These are phyloP conservation scores for Helicoverpa armigera DNA, from an alignment of 1,140 invertebrate genomes.

Conservation along the genomic window DNA sequence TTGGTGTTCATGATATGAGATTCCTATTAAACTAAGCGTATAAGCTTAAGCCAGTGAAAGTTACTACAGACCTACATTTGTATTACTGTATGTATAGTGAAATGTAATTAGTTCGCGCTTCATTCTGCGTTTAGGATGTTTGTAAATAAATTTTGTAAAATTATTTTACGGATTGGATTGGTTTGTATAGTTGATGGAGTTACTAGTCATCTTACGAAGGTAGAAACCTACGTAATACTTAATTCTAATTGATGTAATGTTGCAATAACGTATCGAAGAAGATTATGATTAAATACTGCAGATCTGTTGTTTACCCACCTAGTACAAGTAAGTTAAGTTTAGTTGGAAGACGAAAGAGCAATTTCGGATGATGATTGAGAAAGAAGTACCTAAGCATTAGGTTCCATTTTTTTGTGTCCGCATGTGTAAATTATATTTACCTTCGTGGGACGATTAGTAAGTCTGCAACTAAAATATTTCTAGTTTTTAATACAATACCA, in stretches of 20 bases:
- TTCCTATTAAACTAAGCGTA: slow-evolving; percentile 72
- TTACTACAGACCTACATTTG: slow-evolving; percentile 53
- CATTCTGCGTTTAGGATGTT: slow-evolving; percentile 31
- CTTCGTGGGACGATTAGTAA: slow-evolving; percentile 18
- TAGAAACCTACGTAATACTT: not conserved
- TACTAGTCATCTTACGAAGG: slow-evolving; percentile 10
- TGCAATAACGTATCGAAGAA: too few species aligned
- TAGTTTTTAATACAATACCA: slow-evolving; percentile 35
- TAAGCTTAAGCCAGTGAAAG: slow-evolving; percentile 53
- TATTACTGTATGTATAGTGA: slow-evolving; percentile 53
- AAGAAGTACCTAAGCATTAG: not conserved
- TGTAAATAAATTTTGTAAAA: slow-evolving; percentile 50
- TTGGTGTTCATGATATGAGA: slow-evolving; percentile 69
- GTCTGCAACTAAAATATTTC: slow-evolving; percentile 16
- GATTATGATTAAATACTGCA: too few species aligned
- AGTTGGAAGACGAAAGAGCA: too few species aligned
- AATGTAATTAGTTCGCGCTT: slow-evolving; percentile 44
- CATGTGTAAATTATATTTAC: not conserved
- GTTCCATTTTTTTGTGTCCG: not conserved
- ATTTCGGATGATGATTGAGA: too few species aligned
- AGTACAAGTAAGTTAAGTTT: not conserved
- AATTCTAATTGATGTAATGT: not conserved
- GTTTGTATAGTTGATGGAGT: not conserved
- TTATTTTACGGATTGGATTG: slow-evolving; percentile 4
- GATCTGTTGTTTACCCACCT: not conserved